phyloP scores from a whole-genome alignment of 2,888 invertebrate species.

The Tupiocoris notatus region DNA sequence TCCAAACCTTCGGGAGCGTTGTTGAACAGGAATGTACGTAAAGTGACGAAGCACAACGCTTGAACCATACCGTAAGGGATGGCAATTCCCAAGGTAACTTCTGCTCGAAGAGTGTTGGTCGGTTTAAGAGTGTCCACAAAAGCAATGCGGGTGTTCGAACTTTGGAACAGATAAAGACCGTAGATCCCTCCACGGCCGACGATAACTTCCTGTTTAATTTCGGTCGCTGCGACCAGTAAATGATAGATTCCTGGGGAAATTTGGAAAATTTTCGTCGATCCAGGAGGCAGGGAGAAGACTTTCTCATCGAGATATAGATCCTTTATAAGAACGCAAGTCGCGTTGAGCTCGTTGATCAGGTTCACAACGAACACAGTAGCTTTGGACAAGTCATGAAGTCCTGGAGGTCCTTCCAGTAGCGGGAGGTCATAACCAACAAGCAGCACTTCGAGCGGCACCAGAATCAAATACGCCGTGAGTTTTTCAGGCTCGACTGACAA shows the following conservation, averaged over 20 bases:
- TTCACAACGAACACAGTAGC: neutral
- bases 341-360: neutral
- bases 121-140: neutral
- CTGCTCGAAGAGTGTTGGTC: neutral
- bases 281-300: neutral
- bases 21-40: neutral
- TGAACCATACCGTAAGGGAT: neutral
- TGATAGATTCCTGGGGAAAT: neutral
- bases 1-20: conserved; percentile 13
- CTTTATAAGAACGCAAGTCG: neutral
- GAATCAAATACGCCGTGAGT: neutral
- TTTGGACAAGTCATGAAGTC: neutral
- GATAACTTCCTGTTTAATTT: neutral
- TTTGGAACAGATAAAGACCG: neutral
- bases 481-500: neutral
- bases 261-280: neutral
- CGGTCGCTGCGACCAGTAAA: neutral
- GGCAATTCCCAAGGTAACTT: neutral
- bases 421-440: neutral
- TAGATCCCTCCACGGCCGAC: neutral
- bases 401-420: neutral
- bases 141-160: neutral
- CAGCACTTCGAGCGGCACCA: neutral
- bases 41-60: conserved; percentile 1
- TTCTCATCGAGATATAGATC: no score